A percentile compares a stretch with the other conserved stretches of the same genome.
phyloP scores from a whole-genome alignment of 2,113 vertebrate species.

The Passer montanus region DNA sequence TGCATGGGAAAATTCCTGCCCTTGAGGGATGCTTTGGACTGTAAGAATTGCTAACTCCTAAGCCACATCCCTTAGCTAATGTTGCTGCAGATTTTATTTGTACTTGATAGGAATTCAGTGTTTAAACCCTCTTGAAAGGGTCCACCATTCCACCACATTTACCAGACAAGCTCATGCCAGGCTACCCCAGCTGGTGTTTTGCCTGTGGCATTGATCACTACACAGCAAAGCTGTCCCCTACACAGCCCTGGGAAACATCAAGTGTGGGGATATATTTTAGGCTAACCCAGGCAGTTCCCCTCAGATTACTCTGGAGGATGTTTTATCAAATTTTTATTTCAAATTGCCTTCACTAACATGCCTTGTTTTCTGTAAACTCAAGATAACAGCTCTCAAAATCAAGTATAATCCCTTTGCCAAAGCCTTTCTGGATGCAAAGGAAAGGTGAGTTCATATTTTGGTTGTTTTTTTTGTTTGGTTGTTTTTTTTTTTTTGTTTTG shows the following conservation, averaged over 20 bases:
- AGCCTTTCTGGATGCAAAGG: conserved; percentile 96
- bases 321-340: not conserved
- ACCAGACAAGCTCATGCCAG: not conserved
- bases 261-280: not conserved
- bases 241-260: not conserved
- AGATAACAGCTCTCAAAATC: conserved; percentile 99
- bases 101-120: not conserved
- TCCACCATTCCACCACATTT: not conserved
- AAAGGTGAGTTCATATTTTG: conserved; percentile 76
- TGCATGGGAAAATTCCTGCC: not conserved
- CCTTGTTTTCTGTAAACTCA: conserved; percentile 61
- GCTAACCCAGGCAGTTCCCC: not conserved
- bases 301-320: not conserved
- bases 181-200: not conserved
- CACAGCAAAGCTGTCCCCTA: not conserved
- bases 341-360: conserved; percentile 41
- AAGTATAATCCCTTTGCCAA: conserved; percentile 99
- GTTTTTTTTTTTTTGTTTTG: too few relatives aligned
- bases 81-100: not conserved
- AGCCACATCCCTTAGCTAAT: not conserved
- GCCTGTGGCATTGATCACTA: not conserved
- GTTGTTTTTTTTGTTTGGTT: too few relatives aligned
- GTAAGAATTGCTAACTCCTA: not conserved
- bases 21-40: not conserved
- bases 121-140: not conserved